Evolutionary conservation across 2,888 invertebrate genomes (phyloP).

Genomic region (Scrobipalpa atriplicella): DNA sequence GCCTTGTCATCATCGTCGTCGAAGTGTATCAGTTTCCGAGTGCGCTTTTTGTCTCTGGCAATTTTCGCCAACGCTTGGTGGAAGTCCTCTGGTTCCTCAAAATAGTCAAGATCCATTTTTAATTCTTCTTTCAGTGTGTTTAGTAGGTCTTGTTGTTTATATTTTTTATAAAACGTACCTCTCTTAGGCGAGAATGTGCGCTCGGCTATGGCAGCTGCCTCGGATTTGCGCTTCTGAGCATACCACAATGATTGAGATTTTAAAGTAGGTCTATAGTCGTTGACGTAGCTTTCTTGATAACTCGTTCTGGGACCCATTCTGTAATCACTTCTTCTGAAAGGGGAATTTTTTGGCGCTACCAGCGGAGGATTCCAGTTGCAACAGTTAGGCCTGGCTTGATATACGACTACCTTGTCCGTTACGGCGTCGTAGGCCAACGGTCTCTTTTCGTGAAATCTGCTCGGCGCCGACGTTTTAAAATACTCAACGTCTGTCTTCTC

Average conservation of each 20-base stretch:
- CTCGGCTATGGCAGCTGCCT: neutral
- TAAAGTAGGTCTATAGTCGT: neutral
- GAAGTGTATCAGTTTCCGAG: conserved; percentile 29
- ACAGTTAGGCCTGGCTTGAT: neutral
- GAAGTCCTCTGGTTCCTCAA: conserved; percentile 56
- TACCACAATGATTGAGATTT: conserved; percentile 19
- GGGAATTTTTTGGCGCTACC: neutral
- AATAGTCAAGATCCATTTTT: conserved; percentile 38
- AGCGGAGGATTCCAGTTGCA: neutral
- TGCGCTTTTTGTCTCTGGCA: conserved; percentile 51
- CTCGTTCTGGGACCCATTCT: neutral
- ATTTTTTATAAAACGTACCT: conserved; percentile 1
- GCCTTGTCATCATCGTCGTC: neutral
- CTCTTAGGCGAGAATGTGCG: neutral
- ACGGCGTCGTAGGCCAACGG: neutral
- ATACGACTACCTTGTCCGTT: conserved; percentile 12
- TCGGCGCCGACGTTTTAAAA: neutral
- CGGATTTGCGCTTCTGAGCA: conserved; percentile 19
- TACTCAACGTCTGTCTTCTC: neutral
- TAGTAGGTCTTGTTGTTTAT: conserved; percentile 49
- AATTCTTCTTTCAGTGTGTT: conserved; percentile 57
- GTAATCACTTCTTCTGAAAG: neutral
- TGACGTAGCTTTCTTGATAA: neutral
- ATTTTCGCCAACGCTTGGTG: conserved; percentile 60
- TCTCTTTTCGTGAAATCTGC: neutral